A percentile compares a stretch with the other conserved stretches of the same genome.
phyloP scores from a whole-genome alignment of 2,888 invertebrate genomes.

The Pachydiplax longipennis region DNA sequence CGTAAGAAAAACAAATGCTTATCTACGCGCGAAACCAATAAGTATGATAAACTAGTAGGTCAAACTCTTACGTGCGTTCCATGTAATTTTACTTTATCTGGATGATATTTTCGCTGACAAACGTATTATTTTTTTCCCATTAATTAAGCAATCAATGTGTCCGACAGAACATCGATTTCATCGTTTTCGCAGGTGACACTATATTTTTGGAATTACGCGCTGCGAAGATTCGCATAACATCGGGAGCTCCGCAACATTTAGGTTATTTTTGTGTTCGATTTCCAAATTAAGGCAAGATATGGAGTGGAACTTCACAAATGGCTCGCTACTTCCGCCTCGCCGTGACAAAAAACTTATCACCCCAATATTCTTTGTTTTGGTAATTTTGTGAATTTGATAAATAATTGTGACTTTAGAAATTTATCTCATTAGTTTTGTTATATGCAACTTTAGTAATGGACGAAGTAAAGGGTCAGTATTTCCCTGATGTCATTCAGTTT shows the following conservation, averaged over 20 bases:
- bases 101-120: background rate
- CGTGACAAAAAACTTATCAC: background rate
- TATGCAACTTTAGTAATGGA: background rate
- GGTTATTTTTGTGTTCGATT: slow-evolving; percentile 45
- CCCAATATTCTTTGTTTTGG: background rate
- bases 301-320: slow-evolving; percentile 44
- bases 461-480: no score
- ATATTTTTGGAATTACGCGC: background rate
- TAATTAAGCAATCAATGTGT: background rate
- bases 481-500: no score
- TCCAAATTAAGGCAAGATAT: slow-evolving; percentile 45
- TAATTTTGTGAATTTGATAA: background rate
- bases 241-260: slow-evolving; percentile 26
- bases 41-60: background rate
- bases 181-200: background rate
- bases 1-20: slow-evolving; percentile 21
- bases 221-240: slow-evolving; percentile 7
- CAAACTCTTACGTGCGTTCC: background rate
- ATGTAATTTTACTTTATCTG: background rate
- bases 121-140: background rate
- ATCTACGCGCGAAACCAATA: background rate
- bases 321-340: slow-evolving; percentile 38
- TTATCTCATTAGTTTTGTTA: background rate
- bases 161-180: background rate
- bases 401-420: background rate